Evolutionary conservation across 2,113 vertebrate genomes (phyloP).

Genomic region (Neolamprologus brichardi): DNA sequence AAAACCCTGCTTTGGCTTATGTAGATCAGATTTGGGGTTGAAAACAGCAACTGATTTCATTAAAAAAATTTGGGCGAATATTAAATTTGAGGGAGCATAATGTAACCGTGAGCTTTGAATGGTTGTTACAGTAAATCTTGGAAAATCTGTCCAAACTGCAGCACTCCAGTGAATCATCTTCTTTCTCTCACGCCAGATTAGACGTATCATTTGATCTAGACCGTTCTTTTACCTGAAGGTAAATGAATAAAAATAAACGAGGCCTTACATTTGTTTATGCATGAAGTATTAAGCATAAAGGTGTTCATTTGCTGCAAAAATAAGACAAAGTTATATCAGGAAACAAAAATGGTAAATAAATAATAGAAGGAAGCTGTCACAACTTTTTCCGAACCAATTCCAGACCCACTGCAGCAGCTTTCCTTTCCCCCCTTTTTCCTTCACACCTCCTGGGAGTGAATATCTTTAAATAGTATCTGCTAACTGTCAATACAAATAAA

Average conservation of each 20-base stretch:
- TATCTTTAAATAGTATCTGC: not conserved
- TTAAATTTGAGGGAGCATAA: not conserved
- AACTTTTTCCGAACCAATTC: not conserved
- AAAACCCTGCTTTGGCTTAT: conserved; percentile 7
- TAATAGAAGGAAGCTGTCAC: not conserved
- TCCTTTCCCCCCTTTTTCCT: not conserved
- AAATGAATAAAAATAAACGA: not conserved
- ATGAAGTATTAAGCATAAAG: not conserved
- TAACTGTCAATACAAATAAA: not conserved
- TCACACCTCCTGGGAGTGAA: not conserved
- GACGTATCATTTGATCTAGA: not conserved
- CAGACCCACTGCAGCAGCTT: not conserved
- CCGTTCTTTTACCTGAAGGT: not conserved
- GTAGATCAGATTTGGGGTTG: conserved; percentile 5
- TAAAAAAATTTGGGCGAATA: not conserved
- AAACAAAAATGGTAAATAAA: not conserved
- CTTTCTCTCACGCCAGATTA: not conserved
- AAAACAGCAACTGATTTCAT: conserved; percentile 6
- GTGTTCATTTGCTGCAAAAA: not conserved
- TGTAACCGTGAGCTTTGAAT: not conserved
- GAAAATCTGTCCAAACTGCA: not conserved
- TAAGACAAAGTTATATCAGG: not conserved
- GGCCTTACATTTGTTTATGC: not conserved
- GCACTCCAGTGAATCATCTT: conserved; percentile 2
- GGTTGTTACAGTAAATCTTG: conserved; percentile 8